These are phyloP conservation scores for Neoitamus cyanurus DNA, from an alignment of 2,888 invertebrate species.

Conservation along the genomic window DNA sequence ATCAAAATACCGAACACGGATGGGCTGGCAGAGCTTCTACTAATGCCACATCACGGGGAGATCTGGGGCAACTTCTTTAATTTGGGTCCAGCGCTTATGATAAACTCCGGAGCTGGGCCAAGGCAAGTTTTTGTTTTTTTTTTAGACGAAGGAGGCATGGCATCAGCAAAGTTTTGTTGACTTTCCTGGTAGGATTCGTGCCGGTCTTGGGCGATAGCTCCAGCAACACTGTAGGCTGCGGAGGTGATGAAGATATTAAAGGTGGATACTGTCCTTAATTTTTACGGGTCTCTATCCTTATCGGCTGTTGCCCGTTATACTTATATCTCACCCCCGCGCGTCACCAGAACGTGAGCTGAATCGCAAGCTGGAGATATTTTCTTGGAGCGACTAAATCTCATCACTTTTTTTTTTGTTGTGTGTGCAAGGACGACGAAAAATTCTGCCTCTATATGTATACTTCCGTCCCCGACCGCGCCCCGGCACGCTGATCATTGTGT, in stretches of 20 bases:
- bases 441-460: neutral
- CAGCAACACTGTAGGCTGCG: neutral
- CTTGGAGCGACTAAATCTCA: conserved; percentile 9
- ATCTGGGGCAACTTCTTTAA: neutral
- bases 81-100: neutral
- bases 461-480: neutral
- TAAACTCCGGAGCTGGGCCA: neutral
- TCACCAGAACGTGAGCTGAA: neutral
- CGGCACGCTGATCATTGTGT: neutral
- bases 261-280: neutral
- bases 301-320: neutral
- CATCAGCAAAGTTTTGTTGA: conserved; percentile 5
- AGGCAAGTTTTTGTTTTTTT: neutral
- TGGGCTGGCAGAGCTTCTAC: neutral
- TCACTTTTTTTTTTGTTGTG: neutral
- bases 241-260: conserved; percentile 1
- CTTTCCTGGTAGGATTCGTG: neutral
- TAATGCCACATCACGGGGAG: neutral
- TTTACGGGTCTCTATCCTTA: neutral
- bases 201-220: neutral
- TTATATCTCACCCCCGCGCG: neutral
- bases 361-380: neutral
- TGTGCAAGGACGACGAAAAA: neutral
- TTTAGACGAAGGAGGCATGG: neutral
- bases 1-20: neutral